Evolutionary conservation across 2,113 vertebrate genomes (phyloP).

Genomic region (Ivindomyrus marchei): DNA sequence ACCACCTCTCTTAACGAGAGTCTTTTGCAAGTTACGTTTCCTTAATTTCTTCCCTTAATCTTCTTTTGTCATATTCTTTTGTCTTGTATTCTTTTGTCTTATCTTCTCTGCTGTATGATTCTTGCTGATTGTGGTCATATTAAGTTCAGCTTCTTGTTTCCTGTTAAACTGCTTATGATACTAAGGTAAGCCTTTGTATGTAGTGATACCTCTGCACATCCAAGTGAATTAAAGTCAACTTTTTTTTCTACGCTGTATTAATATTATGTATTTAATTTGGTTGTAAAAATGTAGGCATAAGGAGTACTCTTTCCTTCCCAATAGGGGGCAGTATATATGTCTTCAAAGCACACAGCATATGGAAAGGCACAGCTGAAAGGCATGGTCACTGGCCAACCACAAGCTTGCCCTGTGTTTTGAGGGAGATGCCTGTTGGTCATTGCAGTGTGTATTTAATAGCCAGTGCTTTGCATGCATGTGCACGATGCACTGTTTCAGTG

Average conservation of each 20-base stretch:
- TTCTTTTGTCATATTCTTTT: background rate
- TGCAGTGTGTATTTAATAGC: background rate
- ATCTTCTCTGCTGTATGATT: background rate
- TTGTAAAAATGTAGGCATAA: background rate
- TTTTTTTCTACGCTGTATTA: background rate
- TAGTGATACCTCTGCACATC: background rate
- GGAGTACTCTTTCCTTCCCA: background rate
- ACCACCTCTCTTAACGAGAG: background rate
- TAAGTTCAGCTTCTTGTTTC: background rate
- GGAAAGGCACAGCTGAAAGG: background rate
- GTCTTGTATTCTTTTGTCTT: background rate
- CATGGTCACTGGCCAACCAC: background rate
- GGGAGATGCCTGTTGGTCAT: background rate
- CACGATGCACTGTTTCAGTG: background rate
- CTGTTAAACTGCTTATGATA: background rate
- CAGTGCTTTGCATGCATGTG: background rate
- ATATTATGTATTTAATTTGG: background rate
- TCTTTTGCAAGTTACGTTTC: background rate
- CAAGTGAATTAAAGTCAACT: background rate
- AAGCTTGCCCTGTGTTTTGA: background rate
- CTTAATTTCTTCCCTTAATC: background rate
- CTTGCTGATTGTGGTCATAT: background rate
- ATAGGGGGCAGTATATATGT: background rate
- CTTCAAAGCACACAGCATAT: background rate
- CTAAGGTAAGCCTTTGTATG: background rate